These are phyloP conservation scores for Polylopha cassiicola DNA, from an alignment of 2,888 invertebrate genomes.

Conservation along the genomic window DNA sequence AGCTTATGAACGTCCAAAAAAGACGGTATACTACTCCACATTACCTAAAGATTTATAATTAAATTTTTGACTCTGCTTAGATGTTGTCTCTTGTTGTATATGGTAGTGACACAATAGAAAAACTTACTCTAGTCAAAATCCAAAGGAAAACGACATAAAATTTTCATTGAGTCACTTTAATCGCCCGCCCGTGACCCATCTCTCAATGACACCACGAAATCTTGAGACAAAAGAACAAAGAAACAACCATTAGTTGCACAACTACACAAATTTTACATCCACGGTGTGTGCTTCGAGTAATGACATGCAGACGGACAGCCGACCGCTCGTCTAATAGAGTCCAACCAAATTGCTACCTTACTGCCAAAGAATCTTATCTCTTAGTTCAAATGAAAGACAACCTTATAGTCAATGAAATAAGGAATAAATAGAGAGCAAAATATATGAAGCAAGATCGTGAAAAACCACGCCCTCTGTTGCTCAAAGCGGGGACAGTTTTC, in stretches of 20 bases:
- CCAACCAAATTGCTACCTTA: conserved; percentile 49
- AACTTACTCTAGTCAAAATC: too few relatives aligned
- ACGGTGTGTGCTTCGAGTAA: conserved; percentile 57
- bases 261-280: conserved; percentile 50
- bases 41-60: too few relatives aligned
- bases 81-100: too few relatives aligned
- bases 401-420: conserved; percentile 23
- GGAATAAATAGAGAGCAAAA: conserved; percentile 8
- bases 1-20: too few relatives aligned
- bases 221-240: conserved; percentile 69
- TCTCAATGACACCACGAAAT: conserved; percentile 65
- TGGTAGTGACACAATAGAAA: too few relatives aligned
- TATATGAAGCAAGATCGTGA: conserved; percentile 31
- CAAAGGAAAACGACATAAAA: too few relatives aligned
- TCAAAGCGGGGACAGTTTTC: conserved; percentile 70
- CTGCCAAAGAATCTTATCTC: conserved; percentile 21
- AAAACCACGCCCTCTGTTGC: conserved; percentile 66
- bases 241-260: conserved; percentile 59
- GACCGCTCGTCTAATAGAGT: conserved; percentile 46
- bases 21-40: too few relatives aligned
- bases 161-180: too few relatives aligned
- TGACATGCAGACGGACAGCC: conserved; percentile 40
- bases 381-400: conserved; percentile 18
- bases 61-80: too few relatives aligned
- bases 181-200: conserved; percentile 54